Base-by-base conservation (phyloP, 2,888 invertebrate species). In the Mellilla xanthometata region DNA sequence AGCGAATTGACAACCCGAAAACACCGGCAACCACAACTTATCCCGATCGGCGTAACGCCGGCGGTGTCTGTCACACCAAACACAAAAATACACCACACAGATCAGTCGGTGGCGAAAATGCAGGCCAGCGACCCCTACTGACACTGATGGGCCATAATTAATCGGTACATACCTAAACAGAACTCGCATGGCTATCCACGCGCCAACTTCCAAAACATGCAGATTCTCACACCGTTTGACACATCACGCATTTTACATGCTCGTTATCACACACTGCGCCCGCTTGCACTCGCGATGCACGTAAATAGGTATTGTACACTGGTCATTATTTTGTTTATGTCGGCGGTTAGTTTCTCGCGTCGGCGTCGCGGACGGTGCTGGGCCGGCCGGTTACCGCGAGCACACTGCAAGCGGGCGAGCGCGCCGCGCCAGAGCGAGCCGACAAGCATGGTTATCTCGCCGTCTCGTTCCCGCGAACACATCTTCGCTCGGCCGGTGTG, bases 81-180 rank as follows among this genome's bases (percentile, higher is more conserved):
- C 71, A 76, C 68, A 72, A 75, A 78, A 77, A 81, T 76, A 77
- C 67, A 68, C 69, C 65, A 68, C 8, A 68, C 58, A 54, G 49
- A 65, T 62, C 65, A 74, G 58, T 68, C 63, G 59, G 73, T 78
- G 74, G 77, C 77, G 61, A 80, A 78, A 78, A 72, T 72, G 66
- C 68, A 75, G 83, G 81, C 78, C 81, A 79, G 65, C 78, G 85
- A 84, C 84, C 81, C 72, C 78, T 73, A 64, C 65, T 63, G 64
- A 47, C 71, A 74, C 72, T 80, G 81, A 85, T 84, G 83, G 79
- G 72, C 74, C 82, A 81, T 83, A 86, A 86, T 87, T 85, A 86
- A 86, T 83, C 81, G 56, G 68, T 72, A 86, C 88, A 84, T 89
- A 89, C 89, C 89, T 89, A 88, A 87, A 86, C 80, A 79, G 74